Evolutionary conservation across 2,797 vertebrate genomes (phyloP), one percentile per base, ranked within the genome.

Genomic region (Euthynnus affinis): DNA sequence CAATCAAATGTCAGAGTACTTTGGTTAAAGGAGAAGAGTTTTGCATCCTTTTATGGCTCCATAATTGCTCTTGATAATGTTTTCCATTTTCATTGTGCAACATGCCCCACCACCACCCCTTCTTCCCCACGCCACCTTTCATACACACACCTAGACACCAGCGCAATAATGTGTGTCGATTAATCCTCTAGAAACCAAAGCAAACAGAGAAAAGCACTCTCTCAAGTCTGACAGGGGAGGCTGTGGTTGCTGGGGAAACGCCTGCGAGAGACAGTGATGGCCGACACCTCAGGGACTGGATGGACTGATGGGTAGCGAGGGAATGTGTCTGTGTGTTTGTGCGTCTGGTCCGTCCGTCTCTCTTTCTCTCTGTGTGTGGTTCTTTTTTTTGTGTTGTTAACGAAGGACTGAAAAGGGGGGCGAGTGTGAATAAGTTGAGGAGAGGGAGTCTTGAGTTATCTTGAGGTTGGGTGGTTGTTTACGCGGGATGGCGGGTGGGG

Each of bases 171-270:
- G 23, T n/a, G 20, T 34, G 62, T 58, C 64, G 57, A 65, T 75
- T 79, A 79, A 88, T 84, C 79, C 76, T 81, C 34, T 4, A n/a
- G 74, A 82, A 86, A 76, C 40, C 46, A 80, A 84, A 81, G 77
- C 64, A 79, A 88, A 82, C 57, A 72, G 57, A 71, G 56, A 49
- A 72, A 71, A 56, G 32, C 53, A 34, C 76, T 68, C 57, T 72
- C 67, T 71, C 27, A 34, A 44, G 77, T 76, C 81, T 83, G 84
- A 81, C 82, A 72, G 88, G 61, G 78, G 74, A 84, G 89, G 83
- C 76, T 60, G 75, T 44, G 71, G 91, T 91, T 91, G 89, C 89
- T 84, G 75, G 82, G 89, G 89, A 90, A 91, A 93, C 88, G 55
- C 73, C 65, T 82, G 4, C 20, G 49, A 76, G 81, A 91, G 91